Percentiles rank a stretch among this genome's conserved stretches.
phyloP scores from a whole-genome alignment of 2,113 vertebrate species.

The Oophaga pumilio region DNA sequence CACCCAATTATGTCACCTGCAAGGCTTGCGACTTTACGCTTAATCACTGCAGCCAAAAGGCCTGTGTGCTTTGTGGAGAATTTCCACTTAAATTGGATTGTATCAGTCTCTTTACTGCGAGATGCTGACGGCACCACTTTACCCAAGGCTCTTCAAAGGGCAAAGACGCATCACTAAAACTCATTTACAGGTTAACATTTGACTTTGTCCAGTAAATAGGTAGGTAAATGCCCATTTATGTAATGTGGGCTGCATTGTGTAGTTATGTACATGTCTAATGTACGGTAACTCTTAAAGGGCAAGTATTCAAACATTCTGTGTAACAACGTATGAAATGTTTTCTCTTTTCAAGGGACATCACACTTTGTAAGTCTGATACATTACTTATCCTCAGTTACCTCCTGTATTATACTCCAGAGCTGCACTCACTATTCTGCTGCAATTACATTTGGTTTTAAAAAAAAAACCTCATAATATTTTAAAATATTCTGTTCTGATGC shows the following conservation, averaged over 20 bases:
- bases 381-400: no score
- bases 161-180: constrained; percentile 7
- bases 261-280: neutral
- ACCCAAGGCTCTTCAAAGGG: constrained; percentile 48
- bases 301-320: neutral
- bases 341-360: neutral
- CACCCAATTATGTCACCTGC: constrained; percentile 83
- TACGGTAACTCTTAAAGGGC: neutral
- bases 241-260: neutral
- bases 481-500: no score
- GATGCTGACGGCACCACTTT: constrained; percentile 63
- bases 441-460: no score
- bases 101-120: constrained; percentile 46
- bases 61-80: constrained; percentile 63
- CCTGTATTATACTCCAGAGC: no score
- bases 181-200: constrained; percentile 31
- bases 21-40: constrained; percentile 69
- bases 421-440: no score
- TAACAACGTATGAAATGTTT: neutral
- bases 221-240: neutral
- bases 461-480: no score
- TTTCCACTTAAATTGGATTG: constrained; percentile 60
- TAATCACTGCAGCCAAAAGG: constrained; percentile 59
- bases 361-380: no score
- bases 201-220: constrained; percentile 14